Evolutionary conservation across 2,113 vertebrate genomes (phyloP).

Genomic region (Apus apus): DNA sequence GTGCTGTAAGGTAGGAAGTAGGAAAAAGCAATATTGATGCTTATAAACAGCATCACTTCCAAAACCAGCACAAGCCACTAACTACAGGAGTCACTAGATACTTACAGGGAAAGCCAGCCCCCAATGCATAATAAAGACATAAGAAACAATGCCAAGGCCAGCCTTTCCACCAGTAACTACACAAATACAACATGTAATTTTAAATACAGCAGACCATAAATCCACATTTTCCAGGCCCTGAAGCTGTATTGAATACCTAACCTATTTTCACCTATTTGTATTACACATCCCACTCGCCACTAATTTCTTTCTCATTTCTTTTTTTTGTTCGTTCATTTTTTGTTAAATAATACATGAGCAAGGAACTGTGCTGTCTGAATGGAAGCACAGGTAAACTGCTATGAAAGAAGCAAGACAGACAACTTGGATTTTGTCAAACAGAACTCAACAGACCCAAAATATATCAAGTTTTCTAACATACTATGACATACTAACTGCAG

Average conservation of each 20-base stretch:
- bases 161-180: neutral
- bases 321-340: neutral
- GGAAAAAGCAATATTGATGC: neutral
- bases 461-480: neutral
- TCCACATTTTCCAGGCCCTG: neutral
- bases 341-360: neutral
- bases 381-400: neutral
- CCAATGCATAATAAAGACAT: neutral
- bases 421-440: neutral
- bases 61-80: neutral
- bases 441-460: neutral
- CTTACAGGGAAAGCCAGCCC: neutral
- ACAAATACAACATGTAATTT: neutral
- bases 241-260: neutral
- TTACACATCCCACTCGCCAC: neutral
- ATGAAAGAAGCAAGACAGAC: neutral
- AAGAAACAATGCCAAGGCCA: neutral
- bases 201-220: neutral
- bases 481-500: neutral
- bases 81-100: neutral
- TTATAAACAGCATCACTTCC: neutral
- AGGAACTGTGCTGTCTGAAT: neutral
- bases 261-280: neutral
- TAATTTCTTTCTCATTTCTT: neutral
- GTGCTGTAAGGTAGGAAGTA: conserved; percentile 22